phyloP scores from a whole-genome alignment of 2,888 invertebrate species.

The Drosophila kanekoi region DNA sequence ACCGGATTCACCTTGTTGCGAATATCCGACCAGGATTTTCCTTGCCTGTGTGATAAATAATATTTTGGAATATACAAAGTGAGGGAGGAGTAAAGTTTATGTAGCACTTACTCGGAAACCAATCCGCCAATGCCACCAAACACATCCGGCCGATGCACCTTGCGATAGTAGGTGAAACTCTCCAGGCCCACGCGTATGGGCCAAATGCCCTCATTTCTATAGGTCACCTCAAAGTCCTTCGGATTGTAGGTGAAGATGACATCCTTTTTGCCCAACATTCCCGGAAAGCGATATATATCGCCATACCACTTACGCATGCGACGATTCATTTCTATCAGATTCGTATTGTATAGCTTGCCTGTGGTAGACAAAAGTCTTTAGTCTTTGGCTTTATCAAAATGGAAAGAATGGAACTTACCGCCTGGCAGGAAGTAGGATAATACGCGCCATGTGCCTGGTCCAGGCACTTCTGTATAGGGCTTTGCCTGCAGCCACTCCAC shows the following conservation, averaged over 20 bases:
- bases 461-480: slow-evolving; percentile 72
- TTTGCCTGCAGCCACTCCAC: slow-evolving; percentile 76
- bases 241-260: slow-evolving; percentile 86
- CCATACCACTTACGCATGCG: slow-evolving; percentile 82
- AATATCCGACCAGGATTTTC: slow-evolving; percentile 88
- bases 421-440: slow-evolving; percentile 77
- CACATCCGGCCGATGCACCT: slow-evolving; percentile 82
- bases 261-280: slow-evolving; percentile 80
- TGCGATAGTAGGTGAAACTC: slow-evolving; percentile 85
- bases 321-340: slow-evolving; percentile 72
- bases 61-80: neutral
- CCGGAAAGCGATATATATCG: slow-evolving; percentile 85
- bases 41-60: slow-evolving; percentile 85
- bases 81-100: no score
- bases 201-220: slow-evolving; percentile 86
- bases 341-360: slow-evolving; percentile 71
- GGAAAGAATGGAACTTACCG: slow-evolving; percentile 49
- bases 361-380: no score
- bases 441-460: slow-evolving; percentile 67
- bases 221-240: slow-evolving; percentile 85
- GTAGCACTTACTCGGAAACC: slow-evolving; percentile 73
- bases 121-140: slow-evolving; percentile 82
- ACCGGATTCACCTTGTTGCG: slow-evolving; percentile 86
- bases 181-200: slow-evolving; percentile 85
- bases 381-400: no score